Base-by-base conservation (phyloP, 2,888 invertebrate species). In the Prosopocoilus inquinatus region DNA sequence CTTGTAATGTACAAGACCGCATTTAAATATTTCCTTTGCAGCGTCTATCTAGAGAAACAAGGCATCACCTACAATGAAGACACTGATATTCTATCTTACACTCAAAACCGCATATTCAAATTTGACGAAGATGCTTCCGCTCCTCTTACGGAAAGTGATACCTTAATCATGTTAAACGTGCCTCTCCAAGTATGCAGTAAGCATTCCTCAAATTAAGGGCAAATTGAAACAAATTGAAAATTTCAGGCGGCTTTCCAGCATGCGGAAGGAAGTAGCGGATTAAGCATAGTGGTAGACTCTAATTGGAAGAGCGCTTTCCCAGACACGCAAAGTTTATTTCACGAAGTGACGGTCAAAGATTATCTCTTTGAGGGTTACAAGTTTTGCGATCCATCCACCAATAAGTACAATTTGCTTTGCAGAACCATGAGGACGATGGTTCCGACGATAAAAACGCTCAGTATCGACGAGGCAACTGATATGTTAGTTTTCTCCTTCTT, bases 311-410 rank as follows among this genome's bases (percentile, higher is more conserved):
- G 12, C 16, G 41, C 41, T 9, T 41, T 41, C 9, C 41, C 41
- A 4, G 65, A 67, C 49, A 55, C 65, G 59, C 20, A 3, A 28
- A 58, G 73, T 0, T 81, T 86, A 35, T 80, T 87, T 54, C 70
- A 82, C 2, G 78, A 76, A 0, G 78, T 81, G 1, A 79, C 79
- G 0, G 83, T 83, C 0, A 72, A 80, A 1, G 81, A 85, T 49
- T 75, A 85, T 39, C 72, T 88, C 3, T 85, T 87, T 63, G 82
- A 83, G 35, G 88, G 88, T 0, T 74, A 83, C 2, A 70, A 75
- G 0, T 69, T 85, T 46, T 85, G 85, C 64, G 72, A 69, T 51
- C n/a, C 75, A 76, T 5, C 8, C 20, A 16, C 5, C 8, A 41
- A 13, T 33, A 36, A 47, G 20, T 28, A 28, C 20, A 28, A 28